A percentile compares a stretch with the other conserved stretches of the same genome.
Conservation (phyloP, 2,888 invertebrate genomes). For the Vannuccia rotundouncinata region DNA sequence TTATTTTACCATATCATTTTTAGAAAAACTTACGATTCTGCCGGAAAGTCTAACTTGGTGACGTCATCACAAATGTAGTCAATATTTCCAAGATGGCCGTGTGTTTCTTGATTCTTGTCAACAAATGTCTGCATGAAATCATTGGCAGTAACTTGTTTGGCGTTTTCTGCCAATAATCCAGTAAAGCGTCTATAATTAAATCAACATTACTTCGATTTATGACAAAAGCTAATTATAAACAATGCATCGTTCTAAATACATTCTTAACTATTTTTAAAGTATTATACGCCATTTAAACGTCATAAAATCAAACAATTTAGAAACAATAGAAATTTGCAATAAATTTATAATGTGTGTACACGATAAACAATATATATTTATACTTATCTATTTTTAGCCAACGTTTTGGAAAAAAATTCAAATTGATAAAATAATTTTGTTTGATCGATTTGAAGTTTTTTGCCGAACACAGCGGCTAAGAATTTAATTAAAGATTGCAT, state of each 20-base stretch:
- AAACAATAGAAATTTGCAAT: no score
- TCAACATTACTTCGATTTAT: background rate
- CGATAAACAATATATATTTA: no score
- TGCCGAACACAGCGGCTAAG: no score
- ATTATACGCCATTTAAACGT: no score
- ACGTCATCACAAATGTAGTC: conserved; percentile 56
- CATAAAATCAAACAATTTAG: no score
- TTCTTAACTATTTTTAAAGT: background rate
- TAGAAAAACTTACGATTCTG: conserved; percentile 45
- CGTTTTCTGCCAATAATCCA: background rate
- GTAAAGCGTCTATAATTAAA: conserved; percentile 41
- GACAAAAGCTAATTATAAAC: background rate
- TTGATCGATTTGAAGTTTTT: no score
- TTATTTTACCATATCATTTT: no score
- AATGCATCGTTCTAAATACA: background rate
- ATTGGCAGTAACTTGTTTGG: background rate
- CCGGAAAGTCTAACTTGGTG: conserved; percentile 51
- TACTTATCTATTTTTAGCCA: no score
- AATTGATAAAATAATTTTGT: no score
- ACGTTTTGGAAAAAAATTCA: no score
- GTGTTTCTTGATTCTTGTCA: conserved; percentile 53
- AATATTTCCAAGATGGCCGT: conserved; percentile 53
- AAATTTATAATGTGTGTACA: no score
- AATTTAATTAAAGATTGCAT: no score
- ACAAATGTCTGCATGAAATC: conserved; percentile 48